Evolutionary conservation across 2,888 invertebrate species (phyloP).

Genomic region (Ennomos fuscantarius): DNA sequence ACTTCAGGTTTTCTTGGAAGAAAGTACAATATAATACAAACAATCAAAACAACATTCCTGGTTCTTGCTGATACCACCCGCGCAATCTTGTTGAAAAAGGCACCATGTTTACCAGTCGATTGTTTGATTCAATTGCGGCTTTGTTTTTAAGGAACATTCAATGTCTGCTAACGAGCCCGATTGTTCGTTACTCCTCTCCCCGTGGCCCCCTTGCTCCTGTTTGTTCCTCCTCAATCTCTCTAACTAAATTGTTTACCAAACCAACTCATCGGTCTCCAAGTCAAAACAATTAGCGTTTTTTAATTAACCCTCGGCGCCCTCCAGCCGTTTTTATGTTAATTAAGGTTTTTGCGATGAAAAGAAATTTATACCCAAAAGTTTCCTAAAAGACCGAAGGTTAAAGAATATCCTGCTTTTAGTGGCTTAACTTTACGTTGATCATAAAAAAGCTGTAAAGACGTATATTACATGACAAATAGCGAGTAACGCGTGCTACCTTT

Average conservation of each 20-base stretch:
- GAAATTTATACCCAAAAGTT: conserved; percentile 36
- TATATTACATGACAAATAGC: conserved; percentile 63
- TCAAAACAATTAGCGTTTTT: conserved; percentile 61
- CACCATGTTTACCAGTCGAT: conserved; percentile 48
- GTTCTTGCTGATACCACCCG: conserved; percentile 8
- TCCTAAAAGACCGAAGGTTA: conserved; percentile 42
- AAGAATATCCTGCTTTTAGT: conserved; percentile 43
- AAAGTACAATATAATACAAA: neutral
- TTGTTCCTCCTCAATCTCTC: conserved; percentile 47
- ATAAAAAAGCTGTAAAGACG: conserved; percentile 58
- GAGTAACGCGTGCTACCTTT: conserved; percentile 54
- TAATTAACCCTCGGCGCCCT: conserved; percentile 49
- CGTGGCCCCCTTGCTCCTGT: conserved; percentile 43
- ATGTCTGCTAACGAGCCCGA: conserved; percentile 59
- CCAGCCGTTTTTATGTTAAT: conserved; percentile 50
- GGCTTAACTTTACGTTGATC: conserved; percentile 52
- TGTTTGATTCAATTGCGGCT: conserved; percentile 57
- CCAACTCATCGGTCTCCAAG: conserved; percentile 52
- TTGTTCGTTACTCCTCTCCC: conserved; percentile 41
- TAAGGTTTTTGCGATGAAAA: conserved; percentile 39
- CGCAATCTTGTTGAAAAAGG: conserved; percentile 13
- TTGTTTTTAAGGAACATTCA: conserved; percentile 64
- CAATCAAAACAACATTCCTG: conserved; percentile 2
- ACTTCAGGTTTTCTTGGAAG: no score
- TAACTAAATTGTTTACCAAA: conserved; percentile 60